These are phyloP conservation scores for Choloepus didactylus DNA, from an alignment of 2,797 vertebrate species.

Conservation along the genomic window DNA sequence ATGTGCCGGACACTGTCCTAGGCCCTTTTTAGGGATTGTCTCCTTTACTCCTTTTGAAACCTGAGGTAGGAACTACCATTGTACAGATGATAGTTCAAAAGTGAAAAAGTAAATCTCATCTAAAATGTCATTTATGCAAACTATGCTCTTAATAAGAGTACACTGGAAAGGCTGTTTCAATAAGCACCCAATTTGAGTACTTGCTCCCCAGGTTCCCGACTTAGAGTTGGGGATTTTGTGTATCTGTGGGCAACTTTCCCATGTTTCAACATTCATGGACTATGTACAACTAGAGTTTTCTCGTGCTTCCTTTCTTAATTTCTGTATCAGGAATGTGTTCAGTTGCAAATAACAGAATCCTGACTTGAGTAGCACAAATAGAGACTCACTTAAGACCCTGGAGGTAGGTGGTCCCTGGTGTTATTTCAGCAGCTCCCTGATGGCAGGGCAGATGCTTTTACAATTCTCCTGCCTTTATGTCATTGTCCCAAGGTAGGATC, in stretches of 20 bases:
- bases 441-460: background rate
- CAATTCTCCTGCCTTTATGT: background rate
- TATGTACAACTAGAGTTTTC: constrained; percentile 75
- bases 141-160: constrained; percentile 88
- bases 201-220: constrained; percentile 86
- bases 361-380: background rate
- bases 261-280: constrained; percentile 85
- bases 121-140: constrained; percentile 87
- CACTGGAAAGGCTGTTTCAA: constrained; percentile 86
- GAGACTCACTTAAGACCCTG: constrained; percentile 61
- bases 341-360: background rate
- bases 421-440: constrained; percentile 78
- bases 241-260: constrained; percentile 87
- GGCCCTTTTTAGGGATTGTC: background rate
- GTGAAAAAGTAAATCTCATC: constrained; percentile 85
- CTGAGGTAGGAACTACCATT: background rate
- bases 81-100: constrained; percentile 82
- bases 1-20: too few relatives aligned
- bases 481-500: background rate
- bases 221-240: constrained; percentile 87
- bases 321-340: background rate
- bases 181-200: constrained; percentile 87
- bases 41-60: background rate
- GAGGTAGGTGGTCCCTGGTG: constrained; percentile 71
- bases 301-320: background rate